These are phyloP conservation scores for Eriocheir sinensis DNA, from an alignment of 1,140 invertebrate genomes.

Conservation along the genomic window DNA sequence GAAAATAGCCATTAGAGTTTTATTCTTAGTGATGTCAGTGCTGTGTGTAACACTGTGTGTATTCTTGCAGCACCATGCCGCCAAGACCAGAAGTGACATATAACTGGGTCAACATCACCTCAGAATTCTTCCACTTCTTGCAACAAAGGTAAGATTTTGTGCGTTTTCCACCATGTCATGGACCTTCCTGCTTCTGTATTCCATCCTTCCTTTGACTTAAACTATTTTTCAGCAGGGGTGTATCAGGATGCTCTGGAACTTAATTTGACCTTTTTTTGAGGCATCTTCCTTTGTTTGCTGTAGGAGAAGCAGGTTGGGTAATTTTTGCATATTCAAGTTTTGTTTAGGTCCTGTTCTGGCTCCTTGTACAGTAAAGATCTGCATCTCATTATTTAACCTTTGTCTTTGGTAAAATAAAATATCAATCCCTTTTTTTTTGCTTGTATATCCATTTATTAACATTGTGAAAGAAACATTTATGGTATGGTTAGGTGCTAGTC, in stretches of 20 bases:
- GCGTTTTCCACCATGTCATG: too few species aligned
- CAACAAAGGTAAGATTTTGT: slow-evolving; percentile 87
- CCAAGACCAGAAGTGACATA: slow-evolving; percentile 81
- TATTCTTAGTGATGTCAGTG: too few species aligned
- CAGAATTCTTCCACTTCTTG: slow-evolving; percentile 89
- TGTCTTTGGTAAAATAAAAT: background rate
- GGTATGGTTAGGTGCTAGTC: too few species aligned
- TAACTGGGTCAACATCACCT: slow-evolving; percentile 90
- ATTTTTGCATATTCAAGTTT: background rate
- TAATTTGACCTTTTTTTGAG: background rate
- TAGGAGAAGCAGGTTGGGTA: background rate
- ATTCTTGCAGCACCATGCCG: slow-evolving; percentile 68
- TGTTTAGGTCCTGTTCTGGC: slow-evolving; percentile 51
- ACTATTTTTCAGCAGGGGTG: background rate
- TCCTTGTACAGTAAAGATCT: slow-evolving; percentile 63
- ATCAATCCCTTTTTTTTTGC: background rate
- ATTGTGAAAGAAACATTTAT: too few species aligned
- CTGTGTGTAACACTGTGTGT: background rate
- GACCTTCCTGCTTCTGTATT: too few species aligned
- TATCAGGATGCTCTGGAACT: background rate
- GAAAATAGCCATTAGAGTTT: too few species aligned
- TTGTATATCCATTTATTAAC: too few species aligned
- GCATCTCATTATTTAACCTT: slow-evolving; percentile 76
- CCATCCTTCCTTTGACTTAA: background rate
- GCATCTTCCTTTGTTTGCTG: background rate